Base-by-base conservation (phyloP, 2,113 vertebrate species). In the Nicator chloris region DNA sequence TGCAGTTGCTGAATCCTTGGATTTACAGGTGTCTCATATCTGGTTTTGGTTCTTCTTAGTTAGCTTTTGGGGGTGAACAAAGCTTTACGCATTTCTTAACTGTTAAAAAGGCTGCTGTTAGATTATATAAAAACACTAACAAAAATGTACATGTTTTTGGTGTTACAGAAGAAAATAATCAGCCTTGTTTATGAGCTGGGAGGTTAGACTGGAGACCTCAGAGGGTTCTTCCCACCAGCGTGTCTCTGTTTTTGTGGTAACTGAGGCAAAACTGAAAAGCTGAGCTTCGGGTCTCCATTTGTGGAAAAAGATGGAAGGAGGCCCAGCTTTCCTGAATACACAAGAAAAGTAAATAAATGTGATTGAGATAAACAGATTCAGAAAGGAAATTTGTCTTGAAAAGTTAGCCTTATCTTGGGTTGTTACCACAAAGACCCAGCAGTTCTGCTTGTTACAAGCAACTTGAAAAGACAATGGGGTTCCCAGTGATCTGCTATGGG, bases 401-500 rank as follows among this genome's bases (percentile, higher is more conserved):
- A 78, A 68, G 5, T 57, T 86, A 71, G 53, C 28, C 12, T 51
- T 77, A 14, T 63, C 11, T 85, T 64, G 33, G 4, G 17, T 64
- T 63, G 30, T 45, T 73, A 59, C 16, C 30, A 7, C 9, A 10
- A 60, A 65, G 59, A 82, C 16, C 11, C 9, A 37, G 35, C 13
- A 65, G 44, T 31, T 24, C 33, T 71, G 37, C 20, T 71, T 81
- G 23, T 85, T 60, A 23, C 3, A 27, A 27, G 30, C 28, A 20
- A 7, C 60, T 66, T 65, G 50, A 24, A 47, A 42, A 82, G 30
- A 21, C 35, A 15, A 13, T 77, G 33, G 42, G 6, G 5, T 35
- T 89, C 42, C 35, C 31, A 21, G 19, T 64, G 18, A 27, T 51
- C 0, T 0, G 7, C 19, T 2, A 0, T 65, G 26, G 40, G 37